Evolutionary conservation across 1,140 invertebrate genomes (phyloP), one percentile per base, ranked within the genome.

Genomic region (Ceratosolen solmsi): DNA sequence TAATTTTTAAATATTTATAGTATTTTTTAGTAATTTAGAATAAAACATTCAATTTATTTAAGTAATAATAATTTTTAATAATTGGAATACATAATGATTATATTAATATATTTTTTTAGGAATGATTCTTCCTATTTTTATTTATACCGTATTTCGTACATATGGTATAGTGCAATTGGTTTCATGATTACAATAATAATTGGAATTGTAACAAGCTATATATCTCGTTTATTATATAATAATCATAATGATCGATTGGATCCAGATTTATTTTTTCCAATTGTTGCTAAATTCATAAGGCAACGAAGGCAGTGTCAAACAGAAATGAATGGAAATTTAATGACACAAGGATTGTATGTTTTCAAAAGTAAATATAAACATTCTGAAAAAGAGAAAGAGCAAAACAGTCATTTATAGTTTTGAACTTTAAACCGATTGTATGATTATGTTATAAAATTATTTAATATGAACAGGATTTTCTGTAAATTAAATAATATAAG

Each of bases 161-260:
- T 98, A 93, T 98, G 97, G 95, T 96, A 95, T 87, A 93, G 94
- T 8, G 93, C 95, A 0, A 90, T 96, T 68, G 96, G 95, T 72
- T 94, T 96, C 82, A 5, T 93, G 0, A 86, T 94, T 0, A 94
- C 96, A 2, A 86, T 96, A 4, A 46, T 95, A 0, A 84, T 96
- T 74, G 96, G 96, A n/a, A 89, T 93, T 49, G n/a, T 95, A 0
- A 87, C 94, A 2, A 85, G 84, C 70, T 58, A 80, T 30, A 36
- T 85, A 56, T 73, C 11, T 58, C 72, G 58, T 25, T 17, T 51
- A 5, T 13, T 79, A 3, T 65, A 30, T 20, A 63, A 51, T 30
- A 70, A 68, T 58, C 13, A 51, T 27, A 51, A 71, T 20, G 80
- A 80, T 27, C 60, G 76, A 9, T 30, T 83, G n/a, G 79, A 85